These are phyloP conservation scores for Leuciscus waleckii DNA, from an alignment of 2,797 vertebrate species.

Conservation along the genomic window DNA sequence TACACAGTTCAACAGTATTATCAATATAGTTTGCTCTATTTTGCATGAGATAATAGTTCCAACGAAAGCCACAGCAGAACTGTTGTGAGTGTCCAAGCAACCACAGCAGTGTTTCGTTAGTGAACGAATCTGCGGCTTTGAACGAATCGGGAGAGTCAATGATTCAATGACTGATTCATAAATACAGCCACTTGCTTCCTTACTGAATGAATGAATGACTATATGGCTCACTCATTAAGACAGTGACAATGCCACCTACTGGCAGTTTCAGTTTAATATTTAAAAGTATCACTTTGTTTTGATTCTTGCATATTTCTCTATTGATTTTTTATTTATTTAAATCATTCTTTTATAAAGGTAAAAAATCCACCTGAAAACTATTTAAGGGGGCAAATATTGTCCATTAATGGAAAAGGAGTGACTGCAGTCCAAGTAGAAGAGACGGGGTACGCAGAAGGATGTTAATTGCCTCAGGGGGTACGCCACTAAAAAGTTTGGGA, in stretches of 20 bases:
- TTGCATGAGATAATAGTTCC: not conserved
- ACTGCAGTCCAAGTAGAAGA: not conserved
- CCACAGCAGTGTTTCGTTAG: not conserved
- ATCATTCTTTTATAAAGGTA: not conserved
- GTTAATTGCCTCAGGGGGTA: not conserved
- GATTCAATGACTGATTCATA: not conserved
- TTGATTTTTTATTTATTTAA: not conserved
- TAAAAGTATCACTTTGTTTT: not conserved
- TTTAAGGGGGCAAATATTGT: not conserved
- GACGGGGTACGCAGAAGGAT: not conserved
- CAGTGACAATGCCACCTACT: not conserved
- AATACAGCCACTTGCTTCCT: not conserved
- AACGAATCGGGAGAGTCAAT: not conserved
- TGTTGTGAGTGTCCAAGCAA: not conserved
- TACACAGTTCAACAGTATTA: not conserved
- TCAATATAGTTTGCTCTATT: not conserved
- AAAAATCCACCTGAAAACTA: not conserved
- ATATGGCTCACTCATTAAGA: too few species aligned
- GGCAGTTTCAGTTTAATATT: not conserved
- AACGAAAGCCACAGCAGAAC: not conserved
- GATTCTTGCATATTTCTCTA: not conserved
- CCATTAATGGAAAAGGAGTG: not conserved
- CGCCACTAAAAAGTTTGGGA: not conserved
- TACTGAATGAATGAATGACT: not conserved
- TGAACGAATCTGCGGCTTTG: not conserved